Conservation (phyloP, 2,797 vertebrate genomes). For the Trichosurus vulpecula region DNA sequence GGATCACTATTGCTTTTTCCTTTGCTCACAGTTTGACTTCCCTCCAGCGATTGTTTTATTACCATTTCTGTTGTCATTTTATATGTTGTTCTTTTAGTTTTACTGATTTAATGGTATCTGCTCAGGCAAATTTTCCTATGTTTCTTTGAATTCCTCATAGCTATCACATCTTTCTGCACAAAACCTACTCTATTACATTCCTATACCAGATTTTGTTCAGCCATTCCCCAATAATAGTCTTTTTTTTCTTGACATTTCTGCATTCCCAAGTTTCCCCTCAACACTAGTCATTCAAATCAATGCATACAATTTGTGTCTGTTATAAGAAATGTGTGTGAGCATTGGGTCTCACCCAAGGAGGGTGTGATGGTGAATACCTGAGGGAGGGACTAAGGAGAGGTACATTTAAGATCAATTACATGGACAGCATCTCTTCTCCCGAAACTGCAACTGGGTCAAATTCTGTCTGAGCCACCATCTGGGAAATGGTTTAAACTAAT, state of each 20-base stretch:
- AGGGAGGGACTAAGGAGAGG: neutral
- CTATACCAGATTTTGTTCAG: neutral
- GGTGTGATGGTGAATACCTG: neutral
- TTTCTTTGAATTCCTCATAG: neutral
- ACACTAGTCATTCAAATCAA: neutral
- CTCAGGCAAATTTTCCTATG: neutral
- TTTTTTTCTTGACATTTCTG: constrained; percentile 44
- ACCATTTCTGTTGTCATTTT: neutral
- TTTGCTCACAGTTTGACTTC: neutral
- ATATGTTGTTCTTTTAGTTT: neutral
- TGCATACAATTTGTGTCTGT: constrained; percentile 2
- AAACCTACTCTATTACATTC: neutral
- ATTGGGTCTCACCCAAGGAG: constrained; percentile 2
- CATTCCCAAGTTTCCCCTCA: neutral
- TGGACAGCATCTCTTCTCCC: constrained; percentile 44
- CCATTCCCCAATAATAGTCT: neutral
- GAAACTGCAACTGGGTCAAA: constrained; percentile 51
- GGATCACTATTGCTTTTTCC: neutral
- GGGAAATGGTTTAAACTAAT: constrained; percentile 75
- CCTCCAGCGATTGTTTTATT: neutral
- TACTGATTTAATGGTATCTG: neutral
- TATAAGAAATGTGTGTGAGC: neutral
- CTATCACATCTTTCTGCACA: neutral
- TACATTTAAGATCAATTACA: constrained; percentile 54
- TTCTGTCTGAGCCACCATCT: constrained; percentile 63